Base-by-base conservation (phyloP, 2,888 invertebrate genomes). In the Melanophora roralis region DNA sequence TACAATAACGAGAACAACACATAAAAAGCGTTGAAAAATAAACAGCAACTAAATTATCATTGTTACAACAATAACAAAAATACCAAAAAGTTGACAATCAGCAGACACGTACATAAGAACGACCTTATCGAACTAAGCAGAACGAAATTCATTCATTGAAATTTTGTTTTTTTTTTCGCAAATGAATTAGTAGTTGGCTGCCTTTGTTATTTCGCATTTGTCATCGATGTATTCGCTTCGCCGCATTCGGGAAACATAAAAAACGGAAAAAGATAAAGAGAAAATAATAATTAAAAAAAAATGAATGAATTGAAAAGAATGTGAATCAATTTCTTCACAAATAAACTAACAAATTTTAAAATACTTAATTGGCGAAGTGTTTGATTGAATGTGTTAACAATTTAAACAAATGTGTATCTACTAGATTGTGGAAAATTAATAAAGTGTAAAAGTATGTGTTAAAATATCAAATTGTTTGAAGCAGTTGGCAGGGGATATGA, bases 51-150 rank as follows among this genome's bases (percentile, higher is more conserved):
- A 65, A 36, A 72, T 59, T 62, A 67, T 57, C 38, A 64, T 38
- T 40, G 23, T 40, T 43, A 65, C 40, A 65, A 53, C 14, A 72
- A 32, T 14, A 47, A 45, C 7, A 21, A 5, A 16, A 45, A 34
- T 9, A 51, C n/a, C n/a, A 19, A 72, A 69, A 78, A 51, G 57
- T 73, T 73, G 65, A 79, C 79, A 79, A 69, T 71, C 79, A 64
- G 53, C 69, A 75, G 40, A 71, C 75, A 67, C 59, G 69, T 71
- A 71, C 65, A 71, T 60, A 47, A 76, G 71, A 75, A 79, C 80
- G 72, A 80, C 80, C 80, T 80, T 80, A 80, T 80, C 80, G 76
- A 76, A 73, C 80, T 80, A 68, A 73, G 76, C 76, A 69, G 64
- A 77, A 62, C 34, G 21, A 80, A 80, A 73, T 80, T 80, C 80